Base-by-base conservation (phyloP, 2,888 invertebrate genomes). In the Sipha maydis region DNA sequence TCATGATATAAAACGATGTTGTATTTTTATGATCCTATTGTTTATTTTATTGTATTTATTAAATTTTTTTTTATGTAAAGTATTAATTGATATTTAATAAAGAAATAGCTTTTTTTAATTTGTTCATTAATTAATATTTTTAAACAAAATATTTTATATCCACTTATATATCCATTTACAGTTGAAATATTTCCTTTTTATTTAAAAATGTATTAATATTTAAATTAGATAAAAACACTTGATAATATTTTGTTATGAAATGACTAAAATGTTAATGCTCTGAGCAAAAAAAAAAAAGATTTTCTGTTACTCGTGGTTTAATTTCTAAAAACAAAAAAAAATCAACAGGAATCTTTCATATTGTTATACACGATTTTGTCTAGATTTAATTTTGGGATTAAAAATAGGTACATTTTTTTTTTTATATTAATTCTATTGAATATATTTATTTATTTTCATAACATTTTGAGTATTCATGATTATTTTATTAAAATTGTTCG, bases 21-120 rank as follows among this genome's bases (percentile, higher is more conserved):
- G 69, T 85, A 69, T 78, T 69, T 78, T 78, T 14, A 85, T 54
- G 31, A 31, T 78, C 77, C 41, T 78, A 69, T 69, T 85, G 67
- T 77, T 77, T 77, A 85, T 67, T 67, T 77, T 76, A 85, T 85
- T 76, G 48, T 77, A 85, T 69, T 69, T 69, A 77, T 85, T 75
- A 69, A 34, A 34, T 38, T 19, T n/a, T 31, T 82, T 67, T 38
- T 67, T 31, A 31, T 41, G 54, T 83, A 69, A 71, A 69, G 76
- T 83, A 38, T 73, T 73, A 41, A 56, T 56, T 75, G 25, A 38
- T 83, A 73, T 56, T 73, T 19, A 34, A n/a, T 56, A 73, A 85
- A 85, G 61, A 41, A 84, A 85, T 77, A 67, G 61, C 21, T 19
- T 61, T 83, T 61, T 83, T 41, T 41, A 76, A 67, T 61, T 61